phyloP scores from a whole-genome alignment of 2,113 vertebrate species.

The Theristicus caerulescens region DNA sequence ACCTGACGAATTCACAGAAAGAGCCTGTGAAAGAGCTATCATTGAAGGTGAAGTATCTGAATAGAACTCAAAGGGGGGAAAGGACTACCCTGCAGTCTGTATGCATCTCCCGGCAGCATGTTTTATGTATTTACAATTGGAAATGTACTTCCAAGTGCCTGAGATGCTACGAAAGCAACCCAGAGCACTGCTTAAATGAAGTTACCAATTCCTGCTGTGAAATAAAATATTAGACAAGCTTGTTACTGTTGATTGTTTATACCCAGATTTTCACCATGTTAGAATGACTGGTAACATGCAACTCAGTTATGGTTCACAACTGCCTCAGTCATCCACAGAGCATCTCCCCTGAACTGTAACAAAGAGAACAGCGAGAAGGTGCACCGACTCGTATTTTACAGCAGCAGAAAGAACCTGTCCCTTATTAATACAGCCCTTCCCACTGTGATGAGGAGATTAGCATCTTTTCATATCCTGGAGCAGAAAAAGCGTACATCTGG shows the following conservation, averaged over 20 bases:
- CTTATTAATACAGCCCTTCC: not conserved
- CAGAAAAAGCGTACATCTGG: not conserved
- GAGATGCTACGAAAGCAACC: not conserved
- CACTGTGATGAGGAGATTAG: not conserved
- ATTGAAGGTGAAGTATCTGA: not conserved
- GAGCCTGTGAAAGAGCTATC: not conserved
- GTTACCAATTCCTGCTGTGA: not conserved
- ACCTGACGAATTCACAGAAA: not conserved
- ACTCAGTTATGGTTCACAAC: not conserved
- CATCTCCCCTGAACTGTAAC: not conserved
- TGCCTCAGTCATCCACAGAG: not conserved
- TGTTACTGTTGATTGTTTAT: not conserved
- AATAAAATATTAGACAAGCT: not conserved
- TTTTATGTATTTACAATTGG: not conserved
- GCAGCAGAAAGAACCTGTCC: not conserved
- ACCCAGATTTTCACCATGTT: not conserved
- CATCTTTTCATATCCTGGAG: not conserved
- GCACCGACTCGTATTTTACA: not conserved
- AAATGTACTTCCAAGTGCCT: not conserved
- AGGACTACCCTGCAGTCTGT: not conserved
- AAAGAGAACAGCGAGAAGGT: not conserved
- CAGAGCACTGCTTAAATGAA: not conserved
- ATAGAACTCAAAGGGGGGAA: not conserved
- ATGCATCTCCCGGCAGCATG: not conserved
- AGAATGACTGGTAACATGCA: not conserved